A percentile compares a stretch with the other conserved stretches of the same genome.
These are phyloP conservation scores for Odontamblyopus rebecca DNA, from an alignment of 2,797 vertebrate species.

Conservation along the genomic window DNA sequence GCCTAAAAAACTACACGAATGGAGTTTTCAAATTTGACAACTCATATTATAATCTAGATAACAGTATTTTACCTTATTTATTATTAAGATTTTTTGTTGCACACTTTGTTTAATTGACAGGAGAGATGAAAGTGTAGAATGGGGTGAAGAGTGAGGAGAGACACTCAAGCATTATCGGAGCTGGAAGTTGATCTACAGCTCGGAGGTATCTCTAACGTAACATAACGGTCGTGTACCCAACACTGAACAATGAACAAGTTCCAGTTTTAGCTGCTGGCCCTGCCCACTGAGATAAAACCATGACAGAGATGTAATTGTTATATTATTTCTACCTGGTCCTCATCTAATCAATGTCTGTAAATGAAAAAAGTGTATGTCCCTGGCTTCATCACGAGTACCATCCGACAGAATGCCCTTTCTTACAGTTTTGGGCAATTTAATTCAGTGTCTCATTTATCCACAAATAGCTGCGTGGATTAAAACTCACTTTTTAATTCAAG, in stretches of 20 bases:
- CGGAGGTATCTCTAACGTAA: background rate
- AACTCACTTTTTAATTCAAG: constrained; percentile 4
- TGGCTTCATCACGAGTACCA: background rate
- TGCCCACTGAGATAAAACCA: background rate
- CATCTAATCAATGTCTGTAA: background rate
- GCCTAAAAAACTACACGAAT: too few species aligned
- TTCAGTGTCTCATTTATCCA: background rate
- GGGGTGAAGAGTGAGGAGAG: background rate
- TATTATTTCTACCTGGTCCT: background rate
- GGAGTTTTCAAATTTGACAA: too few species aligned
- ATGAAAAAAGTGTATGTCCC: background rate
- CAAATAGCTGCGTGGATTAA: too few species aligned
- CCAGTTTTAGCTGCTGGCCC: background rate
- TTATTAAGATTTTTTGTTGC: background rate
- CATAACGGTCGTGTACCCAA: background rate
- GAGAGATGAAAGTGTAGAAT: background rate
- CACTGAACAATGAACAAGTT: background rate
- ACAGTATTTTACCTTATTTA: too few species aligned
- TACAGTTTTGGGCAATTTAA: too few species aligned
- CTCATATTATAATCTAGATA: too few species aligned
- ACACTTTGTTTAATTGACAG: background rate
- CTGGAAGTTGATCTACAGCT: background rate
- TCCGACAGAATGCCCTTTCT: too few species aligned
- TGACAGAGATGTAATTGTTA: background rate
- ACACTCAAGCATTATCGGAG: background rate